Percentiles rank a stretch among this genome's conserved stretches.
phyloP scores from a whole-genome alignment of 2,113 vertebrate species.

The Bufo gargarizans region DNA sequence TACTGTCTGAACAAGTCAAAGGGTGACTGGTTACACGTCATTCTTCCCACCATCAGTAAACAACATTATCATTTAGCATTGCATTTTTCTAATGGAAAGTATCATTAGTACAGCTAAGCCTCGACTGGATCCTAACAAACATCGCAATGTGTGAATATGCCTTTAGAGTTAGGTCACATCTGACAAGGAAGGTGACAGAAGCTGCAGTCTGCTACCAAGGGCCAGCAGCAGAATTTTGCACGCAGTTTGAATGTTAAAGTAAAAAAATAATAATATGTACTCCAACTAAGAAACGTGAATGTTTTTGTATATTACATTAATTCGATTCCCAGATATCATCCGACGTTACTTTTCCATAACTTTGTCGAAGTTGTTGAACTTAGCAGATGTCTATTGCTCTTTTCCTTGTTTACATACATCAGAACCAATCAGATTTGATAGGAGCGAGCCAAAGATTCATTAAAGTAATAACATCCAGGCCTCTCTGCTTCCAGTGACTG shows the following conservation, averaged over 20 bases:
- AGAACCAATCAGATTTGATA: slow-evolving; percentile 33
- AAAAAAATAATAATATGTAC: neutral
- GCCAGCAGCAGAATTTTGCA: neutral
- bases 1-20: too few relatives aligned
- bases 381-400: slow-evolving; percentile 1
- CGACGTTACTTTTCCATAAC: neutral
- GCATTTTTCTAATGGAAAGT: too few relatives aligned
- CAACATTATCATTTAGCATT: too few relatives aligned
- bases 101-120: too few relatives aligned
- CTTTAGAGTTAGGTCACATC: too few relatives aligned
- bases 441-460: slow-evolving; percentile 22
- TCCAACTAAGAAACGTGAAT: neutral
- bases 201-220: too few relatives aligned
- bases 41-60: too few relatives aligned
- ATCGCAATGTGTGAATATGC: too few relatives aligned
- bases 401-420: slow-evolving; percentile 43
- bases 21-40: too few relatives aligned
- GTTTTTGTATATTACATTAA: neutral
- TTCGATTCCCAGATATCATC: neutral
- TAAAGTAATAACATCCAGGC: slow-evolving; percentile 51
- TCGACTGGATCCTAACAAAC: too few relatives aligned
- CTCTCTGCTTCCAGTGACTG: slow-evolving; percentile 26
- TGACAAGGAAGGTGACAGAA: too few relatives aligned
- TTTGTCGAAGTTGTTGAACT: neutral
- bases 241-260: neutral